Evolutionary conservation across 92 coral and sea anemone genomes (phyloP).

Genomic region (Micromussa lordhowensis): DNA sequence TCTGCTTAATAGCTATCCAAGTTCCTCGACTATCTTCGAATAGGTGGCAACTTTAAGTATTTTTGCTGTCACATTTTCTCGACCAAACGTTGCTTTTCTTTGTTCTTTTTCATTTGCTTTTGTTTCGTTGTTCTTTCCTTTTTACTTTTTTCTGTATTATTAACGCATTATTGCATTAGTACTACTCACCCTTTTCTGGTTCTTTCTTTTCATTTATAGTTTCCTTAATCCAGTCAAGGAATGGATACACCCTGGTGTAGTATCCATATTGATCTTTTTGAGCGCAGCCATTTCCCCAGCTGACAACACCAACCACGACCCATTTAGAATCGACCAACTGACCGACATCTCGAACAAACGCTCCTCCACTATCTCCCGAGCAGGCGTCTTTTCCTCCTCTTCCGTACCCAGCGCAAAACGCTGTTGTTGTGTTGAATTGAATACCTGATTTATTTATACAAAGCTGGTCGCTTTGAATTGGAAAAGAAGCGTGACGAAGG

Average conservation of each 20-base stretch:
- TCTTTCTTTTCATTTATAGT: not conserved
- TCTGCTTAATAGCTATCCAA: too few relatives aligned
- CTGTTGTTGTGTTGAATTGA: constrained; percentile 12
- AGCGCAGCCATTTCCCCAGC: constrained; percentile 75
- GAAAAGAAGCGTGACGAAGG: constrained; percentile 16
- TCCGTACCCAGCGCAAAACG: constrained; percentile 59
- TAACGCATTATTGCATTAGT: not conserved
- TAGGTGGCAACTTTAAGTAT: too few relatives aligned
- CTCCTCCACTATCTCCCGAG: constrained; percentile 61
- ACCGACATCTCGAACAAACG: constrained; percentile 27
- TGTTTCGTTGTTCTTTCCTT: too few relatives aligned
- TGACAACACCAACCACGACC: constrained; percentile 55
- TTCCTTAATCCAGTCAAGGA: constrained; percentile 59
- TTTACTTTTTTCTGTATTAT: too few relatives aligned
- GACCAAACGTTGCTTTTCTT: too few relatives aligned
- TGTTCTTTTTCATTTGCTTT: too few relatives aligned
- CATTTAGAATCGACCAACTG: constrained; percentile 13
- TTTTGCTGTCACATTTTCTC: too few relatives aligned
- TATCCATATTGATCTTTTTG: constrained; percentile 51
- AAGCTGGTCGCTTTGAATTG: constrained; percentile 19
- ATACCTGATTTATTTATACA: not conserved
- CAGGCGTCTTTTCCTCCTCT: constrained; percentile 48
- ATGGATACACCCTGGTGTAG: constrained; percentile 60
- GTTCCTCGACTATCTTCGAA: too few relatives aligned
- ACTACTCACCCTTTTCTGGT: not conserved